Percentiles rank a stretch among this genome's conserved stretches.
Evolutionary conservation across 2,888 invertebrate genomes (phyloP).

Genomic region (Liopterus haemorrhoidalis): DNA sequence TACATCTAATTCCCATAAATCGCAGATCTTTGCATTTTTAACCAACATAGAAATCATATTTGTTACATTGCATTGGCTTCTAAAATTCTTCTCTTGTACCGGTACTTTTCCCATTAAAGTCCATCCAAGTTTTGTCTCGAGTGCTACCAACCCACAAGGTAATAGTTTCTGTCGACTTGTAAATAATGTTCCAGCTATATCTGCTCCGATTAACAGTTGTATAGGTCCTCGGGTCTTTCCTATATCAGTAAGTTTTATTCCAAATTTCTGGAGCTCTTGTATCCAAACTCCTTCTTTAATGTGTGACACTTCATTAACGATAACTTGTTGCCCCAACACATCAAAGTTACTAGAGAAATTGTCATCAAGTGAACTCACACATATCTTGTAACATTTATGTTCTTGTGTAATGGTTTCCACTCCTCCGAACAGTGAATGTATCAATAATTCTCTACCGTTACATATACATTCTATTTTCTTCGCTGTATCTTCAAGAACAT

Average conservation of each 20-base stretch:
- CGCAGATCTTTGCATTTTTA: constrained; percentile 2
- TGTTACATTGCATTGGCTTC: not conserved
- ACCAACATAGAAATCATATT: constrained; percentile 4
- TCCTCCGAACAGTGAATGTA: constrained; percentile 9
- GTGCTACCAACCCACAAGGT: constrained; percentile 21
- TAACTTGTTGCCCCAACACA: constrained; percentile 7
- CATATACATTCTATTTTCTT: constrained; percentile 13
- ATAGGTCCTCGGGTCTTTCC: constrained; percentile 7
- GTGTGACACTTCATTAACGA: constrained; percentile 2
- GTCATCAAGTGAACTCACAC: not conserved
- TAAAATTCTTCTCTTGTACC: not conserved
- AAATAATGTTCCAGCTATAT: constrained; percentile 20
- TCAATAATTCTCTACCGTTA: constrained; percentile 5
- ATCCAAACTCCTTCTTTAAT: not conserved
- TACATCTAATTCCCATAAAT: constrained; percentile 34
- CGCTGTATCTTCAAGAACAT: constrained; percentile 17
- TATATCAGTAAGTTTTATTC: constrained; percentile 7
- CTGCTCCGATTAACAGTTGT: constrained; percentile 21
- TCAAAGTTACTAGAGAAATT: not conserved
- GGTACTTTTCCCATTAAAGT: constrained; percentile 22
- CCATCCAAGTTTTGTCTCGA: constrained; percentile 28
- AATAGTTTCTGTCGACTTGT: constrained; percentile 17
- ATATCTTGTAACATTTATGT: constrained; percentile 8
- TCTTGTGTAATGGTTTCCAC: not conserved
- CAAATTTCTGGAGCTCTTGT: not conserved